Percentiles rank a stretch among this genome's conserved stretches.
Conservation (phyloP, 2,113 vertebrate genomes). For the Geococcyx californianus region DNA sequence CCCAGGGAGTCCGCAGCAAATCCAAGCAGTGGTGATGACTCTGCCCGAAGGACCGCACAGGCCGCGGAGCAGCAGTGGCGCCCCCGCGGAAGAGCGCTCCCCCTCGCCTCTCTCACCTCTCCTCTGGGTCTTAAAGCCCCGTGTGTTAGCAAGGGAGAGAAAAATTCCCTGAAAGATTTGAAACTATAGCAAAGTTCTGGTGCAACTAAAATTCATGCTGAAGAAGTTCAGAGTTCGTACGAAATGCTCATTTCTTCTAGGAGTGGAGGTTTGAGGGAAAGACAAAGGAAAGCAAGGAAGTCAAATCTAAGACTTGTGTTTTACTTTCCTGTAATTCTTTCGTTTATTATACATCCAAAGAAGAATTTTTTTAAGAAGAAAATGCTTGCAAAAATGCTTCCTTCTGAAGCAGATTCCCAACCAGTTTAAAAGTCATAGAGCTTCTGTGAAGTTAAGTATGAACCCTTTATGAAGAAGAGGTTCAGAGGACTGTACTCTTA, state of each 20-base stretch:
- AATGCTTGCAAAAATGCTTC: background rate
- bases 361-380: background rate
- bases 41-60: too few species aligned
- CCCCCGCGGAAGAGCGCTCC: too few species aligned
- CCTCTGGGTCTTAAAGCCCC: too few species aligned
- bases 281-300: background rate
- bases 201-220: background rate
- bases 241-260: background rate
- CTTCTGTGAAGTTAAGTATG: background rate
- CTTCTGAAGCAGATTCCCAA: background rate
- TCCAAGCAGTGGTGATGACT: too few species aligned
- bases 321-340: background rate
- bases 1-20: too few species aligned
- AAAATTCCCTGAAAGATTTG: too few species aligned
- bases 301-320: background rate
- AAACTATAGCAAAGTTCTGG: too few species aligned
- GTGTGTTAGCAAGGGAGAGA: too few species aligned
- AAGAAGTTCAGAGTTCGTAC: background rate
- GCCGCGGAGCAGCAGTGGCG: too few species aligned
- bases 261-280: background rate
- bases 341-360: background rate
- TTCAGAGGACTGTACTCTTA: background rate
- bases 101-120: too few species aligned
- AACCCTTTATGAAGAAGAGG: background rate
- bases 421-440: background rate